Evolutionary conservation across 1,140 invertebrate species (phyloP).

Genomic region (Drosophila varians): DNA sequence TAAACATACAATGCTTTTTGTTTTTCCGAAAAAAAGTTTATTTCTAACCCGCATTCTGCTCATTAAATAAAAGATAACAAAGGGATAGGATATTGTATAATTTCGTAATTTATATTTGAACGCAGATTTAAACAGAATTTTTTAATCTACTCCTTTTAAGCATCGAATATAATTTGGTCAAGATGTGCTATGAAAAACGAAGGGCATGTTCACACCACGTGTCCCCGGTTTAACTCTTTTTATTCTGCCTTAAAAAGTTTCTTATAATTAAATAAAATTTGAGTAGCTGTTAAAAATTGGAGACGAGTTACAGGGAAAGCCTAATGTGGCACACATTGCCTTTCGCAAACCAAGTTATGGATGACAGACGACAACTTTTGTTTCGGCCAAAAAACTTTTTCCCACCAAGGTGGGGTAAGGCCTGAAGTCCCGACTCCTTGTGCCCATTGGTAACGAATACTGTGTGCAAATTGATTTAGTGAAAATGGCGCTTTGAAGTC

Average conservation of each 20-base stretch:
- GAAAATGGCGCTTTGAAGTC: slow-evolving; percentile 70
- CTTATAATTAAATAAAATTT: slow-evolving; percentile 38
- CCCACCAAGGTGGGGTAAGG: neutral
- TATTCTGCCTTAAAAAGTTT: neutral
- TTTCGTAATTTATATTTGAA: too few relatives aligned
- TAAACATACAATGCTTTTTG: slow-evolving; percentile 36
- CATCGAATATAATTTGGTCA: too few relatives aligned
- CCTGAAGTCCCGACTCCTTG: slow-evolving; percentile 10
- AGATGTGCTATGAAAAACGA: too few relatives aligned
- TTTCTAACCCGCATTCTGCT: neutral
- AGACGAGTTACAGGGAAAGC: neutral
- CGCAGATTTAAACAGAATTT: too few relatives aligned
- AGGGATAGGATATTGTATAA: too few relatives aligned
- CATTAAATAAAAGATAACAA: too few relatives aligned
- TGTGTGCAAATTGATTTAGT: slow-evolving; percentile 76
- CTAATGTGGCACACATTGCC: slow-evolving; percentile 46
- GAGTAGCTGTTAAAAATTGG: slow-evolving; percentile 46
- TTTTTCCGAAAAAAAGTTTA: neutral
- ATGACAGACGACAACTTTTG: slow-evolving; percentile 53
- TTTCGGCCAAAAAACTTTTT: slow-evolving; percentile 25
- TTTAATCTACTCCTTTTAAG: too few relatives aligned
- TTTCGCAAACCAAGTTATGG: slow-evolving; percentile 62
- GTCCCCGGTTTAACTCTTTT: neutral
- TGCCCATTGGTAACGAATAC: slow-evolving; percentile 50
- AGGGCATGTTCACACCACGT: too few relatives aligned